A percentile compares a stretch with the other conserved stretches of the same genome.
These are phyloP conservation scores for Linnaemya tessellans DNA, from an alignment of 2,888 invertebrate species.

Conservation along the genomic window DNA sequence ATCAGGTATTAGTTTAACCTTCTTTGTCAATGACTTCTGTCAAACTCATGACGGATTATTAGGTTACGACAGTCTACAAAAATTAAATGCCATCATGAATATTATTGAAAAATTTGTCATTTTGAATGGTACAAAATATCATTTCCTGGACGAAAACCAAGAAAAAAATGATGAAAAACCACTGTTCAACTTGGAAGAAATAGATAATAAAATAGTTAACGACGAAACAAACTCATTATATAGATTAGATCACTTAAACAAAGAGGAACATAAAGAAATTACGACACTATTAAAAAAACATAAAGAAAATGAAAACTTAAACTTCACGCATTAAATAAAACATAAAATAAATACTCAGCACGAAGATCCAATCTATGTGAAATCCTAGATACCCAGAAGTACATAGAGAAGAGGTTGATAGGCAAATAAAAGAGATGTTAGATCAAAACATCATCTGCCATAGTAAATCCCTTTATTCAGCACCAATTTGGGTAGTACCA, in stretches of 20 bases:
- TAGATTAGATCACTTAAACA: background rate
- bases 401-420: background rate
- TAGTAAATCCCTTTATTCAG: background rate
- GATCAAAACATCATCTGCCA: background rate
- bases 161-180: background rate
- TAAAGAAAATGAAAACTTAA: constrained; percentile 21
- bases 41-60: constrained; percentile 50
- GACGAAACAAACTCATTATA: background rate
- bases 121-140: background rate
- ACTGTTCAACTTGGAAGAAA: background rate
- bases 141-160: constrained; percentile 9
- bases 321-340: too few relatives aligned
- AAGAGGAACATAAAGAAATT: constrained; percentile 1
- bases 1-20: background rate
- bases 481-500: too few relatives aligned
- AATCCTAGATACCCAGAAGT: too few relatives aligned
- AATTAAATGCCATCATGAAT: background rate
- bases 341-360: background rate
- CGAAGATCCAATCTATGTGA: constrained; percentile 1
- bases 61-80: constrained; percentile 30
- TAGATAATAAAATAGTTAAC: background rate
- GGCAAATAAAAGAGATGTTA: background rate
- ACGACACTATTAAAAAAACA: background rate
- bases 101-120: background rate
- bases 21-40: constrained; percentile 9